Conservation (phyloP, 2,888 invertebrate species). For the Alloscopus bannaensis region DNA sequence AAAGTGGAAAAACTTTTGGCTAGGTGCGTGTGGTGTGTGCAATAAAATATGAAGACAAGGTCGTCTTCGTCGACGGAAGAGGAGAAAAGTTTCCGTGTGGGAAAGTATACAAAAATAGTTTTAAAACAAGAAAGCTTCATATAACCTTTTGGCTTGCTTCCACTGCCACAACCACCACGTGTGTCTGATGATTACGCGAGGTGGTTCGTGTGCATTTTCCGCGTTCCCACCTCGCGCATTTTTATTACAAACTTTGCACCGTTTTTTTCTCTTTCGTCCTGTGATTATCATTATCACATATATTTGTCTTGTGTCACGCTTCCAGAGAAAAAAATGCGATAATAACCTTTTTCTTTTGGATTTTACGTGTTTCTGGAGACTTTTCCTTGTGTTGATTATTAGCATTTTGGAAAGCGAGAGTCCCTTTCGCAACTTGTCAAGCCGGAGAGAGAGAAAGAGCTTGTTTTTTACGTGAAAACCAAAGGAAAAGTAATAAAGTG, state of each 20-base stretch:
- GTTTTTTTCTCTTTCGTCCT: too few relatives aligned
- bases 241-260: too few relatives aligned
- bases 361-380: neutral
- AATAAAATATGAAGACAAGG: neutral
- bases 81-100: neutral
- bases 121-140: neutral
- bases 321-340: neutral
- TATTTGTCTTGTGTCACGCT: too few relatives aligned
- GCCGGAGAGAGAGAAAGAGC: neutral
- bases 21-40: neutral
- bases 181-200: neutral
- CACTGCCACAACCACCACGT: neutral
- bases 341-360: neutral
- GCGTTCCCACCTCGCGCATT: too few relatives aligned
- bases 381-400: neutral
- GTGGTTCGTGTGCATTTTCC: neutral
- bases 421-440: constrained; percentile 5
- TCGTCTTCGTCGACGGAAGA: neutral
- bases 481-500: too few relatives aligned
- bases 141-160: neutral
- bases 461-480: neutral
- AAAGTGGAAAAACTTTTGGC: neutral
- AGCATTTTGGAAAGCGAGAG: neutral
- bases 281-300: neutral
- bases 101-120: neutral